Conservation (phyloP, 2,888 invertebrate genomes). For the Dryobota labecula region DNA sequence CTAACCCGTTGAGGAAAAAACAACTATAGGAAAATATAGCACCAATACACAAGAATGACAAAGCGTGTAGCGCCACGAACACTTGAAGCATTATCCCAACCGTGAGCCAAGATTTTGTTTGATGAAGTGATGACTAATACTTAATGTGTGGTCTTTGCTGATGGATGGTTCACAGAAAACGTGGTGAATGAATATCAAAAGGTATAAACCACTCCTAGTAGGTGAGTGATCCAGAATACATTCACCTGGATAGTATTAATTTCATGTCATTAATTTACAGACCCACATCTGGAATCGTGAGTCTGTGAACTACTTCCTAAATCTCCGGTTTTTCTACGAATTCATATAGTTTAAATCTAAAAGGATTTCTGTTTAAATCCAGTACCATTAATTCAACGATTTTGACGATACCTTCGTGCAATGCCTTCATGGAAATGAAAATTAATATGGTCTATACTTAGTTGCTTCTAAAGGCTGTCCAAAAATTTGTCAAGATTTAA, state of each 20-base stretch:
- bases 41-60: conserved; percentile 12
- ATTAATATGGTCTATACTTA: not conserved
- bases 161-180: conserved; percentile 37
- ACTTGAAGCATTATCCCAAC: conserved; percentile 6
- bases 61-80: conserved; percentile 1
- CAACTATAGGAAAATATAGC: not conserved
- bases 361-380: conserved; percentile 11
- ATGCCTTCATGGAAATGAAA: not conserved
- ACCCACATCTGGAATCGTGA: conserved; percentile 27
- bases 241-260: conserved; percentile 32
- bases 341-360: not conserved
- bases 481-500: too few relatives aligned
- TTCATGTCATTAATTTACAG: conserved; percentile 22
- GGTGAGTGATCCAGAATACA: conserved; percentile 33
- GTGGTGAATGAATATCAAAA: conserved; percentile 3
- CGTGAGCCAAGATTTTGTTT: conserved; percentile 20
- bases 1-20: too few relatives aligned
- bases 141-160: conserved; percentile 25
- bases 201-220: conserved; percentile 24
- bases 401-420: not conserved
- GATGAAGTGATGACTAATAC: conserved; percentile 43
- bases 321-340: conserved; percentile 29
- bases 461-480: too few relatives aligned
- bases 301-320: conserved; percentile 10
- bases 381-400: not conserved